Base-by-base conservation (phyloP, 1,140 invertebrate genomes). In the Drosophila elegans region DNA sequence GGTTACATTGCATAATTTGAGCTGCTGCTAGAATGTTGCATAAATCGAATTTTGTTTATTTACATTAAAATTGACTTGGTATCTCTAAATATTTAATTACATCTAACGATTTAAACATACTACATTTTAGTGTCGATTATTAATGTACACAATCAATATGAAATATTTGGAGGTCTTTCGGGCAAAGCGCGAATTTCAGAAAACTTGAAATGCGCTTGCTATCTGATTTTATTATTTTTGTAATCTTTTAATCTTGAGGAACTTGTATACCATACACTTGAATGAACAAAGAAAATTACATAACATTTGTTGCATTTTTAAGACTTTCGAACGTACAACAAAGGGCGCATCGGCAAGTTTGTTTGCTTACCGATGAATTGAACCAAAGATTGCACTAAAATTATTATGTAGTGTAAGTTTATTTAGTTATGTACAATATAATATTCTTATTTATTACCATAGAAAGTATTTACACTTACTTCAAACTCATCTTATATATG, bases 191-290 rank as follows among this genome's bases (percentile, higher is more conserved):
- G 42, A 49, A 57, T 68, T 73, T 60, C 25, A 73, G 44, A 51
- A 44, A 46, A 55, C 61, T 51, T 34, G 74, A 74, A 77, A 56
- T 69, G 80, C 83, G 67, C 81, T 79, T 38, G 73, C 78, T 75
- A 84, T 84, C 78, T 71, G 61, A 39, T 71, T 61, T 63, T 71
- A 51, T 79, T 68, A 56, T 54, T 57, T 75, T 88, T 82, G 78
- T 75, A 76, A 79, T 83, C 75, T 53, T 88, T 86, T 89, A 89
- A 84, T 89, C 66, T 89, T 84, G 88, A 91, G 88, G 88, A 91
- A 91, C 88, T 91, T 91, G 88, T 91, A 91, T 91, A 91, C 88
- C 88, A 91, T 91, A 91, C 85, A 89, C 72, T 91, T 90, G 86
- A 91, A 91, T 90, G 86, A 90, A 89, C 85, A 89, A 89, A 89